These are phyloP conservation scores for Lasioglossum oenotherae DNA, from an alignment of 2,888 invertebrate species.

Conservation along the genomic window DNA sequence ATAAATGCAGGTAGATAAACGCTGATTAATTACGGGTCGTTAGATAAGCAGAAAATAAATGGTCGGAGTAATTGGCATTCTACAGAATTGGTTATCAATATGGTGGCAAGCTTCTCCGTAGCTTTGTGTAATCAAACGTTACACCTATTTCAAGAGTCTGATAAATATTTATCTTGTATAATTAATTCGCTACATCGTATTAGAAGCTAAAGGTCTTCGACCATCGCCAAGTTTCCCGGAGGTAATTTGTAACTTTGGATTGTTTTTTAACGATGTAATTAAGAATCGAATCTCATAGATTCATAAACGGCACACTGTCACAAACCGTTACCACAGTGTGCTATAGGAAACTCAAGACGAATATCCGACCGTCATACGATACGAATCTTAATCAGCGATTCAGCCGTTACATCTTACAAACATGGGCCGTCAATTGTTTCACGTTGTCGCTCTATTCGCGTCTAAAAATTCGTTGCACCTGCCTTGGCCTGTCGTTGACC, in stretches of 20 bases:
- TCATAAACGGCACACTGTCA: background rate
- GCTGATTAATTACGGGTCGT: slow-evolving; percentile 4
- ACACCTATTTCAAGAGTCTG: background rate
- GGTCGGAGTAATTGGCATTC: too few species aligned
- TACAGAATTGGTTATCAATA: slow-evolving; percentile 19
- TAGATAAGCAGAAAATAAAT: slow-evolving; percentile 24
- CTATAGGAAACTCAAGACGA: slow-evolving; percentile 22
- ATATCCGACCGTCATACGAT: slow-evolving; percentile 30
- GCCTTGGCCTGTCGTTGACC: slow-evolving; percentile 32
- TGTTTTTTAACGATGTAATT: background rate
- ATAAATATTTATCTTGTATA: background rate
- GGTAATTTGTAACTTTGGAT: background rate
- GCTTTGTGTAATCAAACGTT: background rate
- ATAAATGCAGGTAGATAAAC: slow-evolving; percentile 38
- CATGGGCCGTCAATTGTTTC: slow-evolving; percentile 47
- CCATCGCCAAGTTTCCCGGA: background rate
- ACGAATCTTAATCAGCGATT: slow-evolving; percentile 52
- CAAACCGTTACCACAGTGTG: slow-evolving; percentile 16
- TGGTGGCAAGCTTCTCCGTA: background rate
- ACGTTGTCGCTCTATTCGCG: slow-evolving; percentile 26
- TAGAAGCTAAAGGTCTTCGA: background rate
- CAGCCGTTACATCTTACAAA: slow-evolving; percentile 39
- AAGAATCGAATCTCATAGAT: background rate
- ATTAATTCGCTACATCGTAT: background rate
- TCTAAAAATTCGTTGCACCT: slow-evolving; percentile 32